A percentile compares a stretch with the other conserved stretches of the same genome.
Conservation (phyloP, 2,888 invertebrate genomes). For the Schizaphis graminum region DNA sequence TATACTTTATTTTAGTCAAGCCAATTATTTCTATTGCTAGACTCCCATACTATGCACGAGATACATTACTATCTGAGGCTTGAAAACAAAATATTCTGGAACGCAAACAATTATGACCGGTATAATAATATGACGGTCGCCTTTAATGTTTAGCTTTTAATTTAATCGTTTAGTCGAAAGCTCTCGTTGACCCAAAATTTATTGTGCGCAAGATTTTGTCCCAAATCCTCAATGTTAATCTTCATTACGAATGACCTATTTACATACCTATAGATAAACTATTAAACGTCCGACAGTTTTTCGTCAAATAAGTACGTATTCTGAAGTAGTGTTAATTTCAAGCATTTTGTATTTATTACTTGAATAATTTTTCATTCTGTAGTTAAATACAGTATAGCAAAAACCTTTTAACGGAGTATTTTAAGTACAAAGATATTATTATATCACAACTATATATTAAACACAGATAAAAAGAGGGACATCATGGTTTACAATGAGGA, state of each 20-base stretch:
- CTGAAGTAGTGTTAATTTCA: background rate
- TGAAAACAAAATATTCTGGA: background rate
- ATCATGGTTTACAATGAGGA: background rate
- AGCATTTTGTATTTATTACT: background rate
- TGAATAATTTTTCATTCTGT: conserved; percentile 4
- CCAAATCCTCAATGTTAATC: conserved; percentile 1
- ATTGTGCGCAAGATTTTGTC: background rate
- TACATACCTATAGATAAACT: background rate
- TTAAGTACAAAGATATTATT: background rate
- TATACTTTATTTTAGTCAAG: background rate
- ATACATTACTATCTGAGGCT: background rate
- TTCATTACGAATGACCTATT: conserved; percentile 23
- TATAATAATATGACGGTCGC: background rate
- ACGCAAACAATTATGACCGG: background rate
- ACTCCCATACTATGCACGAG: background rate
- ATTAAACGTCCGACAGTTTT: background rate
- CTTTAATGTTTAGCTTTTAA: background rate
- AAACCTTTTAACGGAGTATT: background rate
- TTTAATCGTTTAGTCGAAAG: background rate
- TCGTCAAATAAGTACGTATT: background rate
- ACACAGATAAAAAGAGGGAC: background rate
- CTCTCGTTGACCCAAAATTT: conserved; percentile 26
- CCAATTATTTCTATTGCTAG: background rate
- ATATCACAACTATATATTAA: background rate
- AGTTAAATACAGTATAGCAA: background rate